phyloP scores from a whole-genome alignment of 2,888 invertebrate species.

The Horisme vitalbata region DNA sequence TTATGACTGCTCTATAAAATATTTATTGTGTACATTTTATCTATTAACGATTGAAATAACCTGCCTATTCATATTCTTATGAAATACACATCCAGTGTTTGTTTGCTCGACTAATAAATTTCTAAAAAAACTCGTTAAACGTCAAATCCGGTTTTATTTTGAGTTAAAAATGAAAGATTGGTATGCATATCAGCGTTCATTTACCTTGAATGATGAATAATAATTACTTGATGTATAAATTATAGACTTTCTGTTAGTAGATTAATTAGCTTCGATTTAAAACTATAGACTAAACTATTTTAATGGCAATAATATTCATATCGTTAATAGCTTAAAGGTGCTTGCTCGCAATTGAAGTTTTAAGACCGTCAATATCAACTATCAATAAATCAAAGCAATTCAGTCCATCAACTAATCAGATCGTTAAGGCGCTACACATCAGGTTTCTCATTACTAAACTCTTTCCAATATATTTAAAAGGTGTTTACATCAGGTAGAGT shows the following conservation, averaged over 20 bases:
- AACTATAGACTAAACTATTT: slow-evolving; percentile 57
- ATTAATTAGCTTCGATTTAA: slow-evolving; percentile 60
- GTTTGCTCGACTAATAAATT: slow-evolving; percentile 63
- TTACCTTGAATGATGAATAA: slow-evolving; percentile 77
- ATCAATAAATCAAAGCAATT: slow-evolving; percentile 21
- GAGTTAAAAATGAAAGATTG: slow-evolving; percentile 71
- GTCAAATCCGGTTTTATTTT: slow-evolving; percentile 62
- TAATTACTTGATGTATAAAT: slow-evolving; percentile 64
- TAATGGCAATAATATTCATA: slow-evolving; percentile 52
- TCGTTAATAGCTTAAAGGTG: slow-evolving; percentile 36
- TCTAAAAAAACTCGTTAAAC: slow-evolving; percentile 57
- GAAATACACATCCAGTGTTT: slow-evolving; percentile 64
- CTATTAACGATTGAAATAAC: slow-evolving; percentile 67
- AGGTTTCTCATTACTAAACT: slow-evolving; percentile 18
- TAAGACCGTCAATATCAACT: slow-evolving; percentile 18
- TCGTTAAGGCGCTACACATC: slow-evolving; percentile 7
- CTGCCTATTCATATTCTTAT: slow-evolving; percentile 70
- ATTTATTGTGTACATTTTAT: slow-evolving; percentile 69
- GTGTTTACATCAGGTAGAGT: slow-evolving; percentile 25
- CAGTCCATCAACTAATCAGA: slow-evolving; percentile 10
- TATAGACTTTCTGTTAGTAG: slow-evolving; percentile 67
- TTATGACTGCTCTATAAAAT: slow-evolving; percentile 75
- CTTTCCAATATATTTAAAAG: slow-evolving; percentile 13
- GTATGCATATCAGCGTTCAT: slow-evolving; percentile 67
- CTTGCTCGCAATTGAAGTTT: slow-evolving; percentile 36